These are phyloP conservation scores for Notodonta ziczac DNA, from an alignment of 2,888 invertebrate species.

Conservation along the genomic window DNA sequence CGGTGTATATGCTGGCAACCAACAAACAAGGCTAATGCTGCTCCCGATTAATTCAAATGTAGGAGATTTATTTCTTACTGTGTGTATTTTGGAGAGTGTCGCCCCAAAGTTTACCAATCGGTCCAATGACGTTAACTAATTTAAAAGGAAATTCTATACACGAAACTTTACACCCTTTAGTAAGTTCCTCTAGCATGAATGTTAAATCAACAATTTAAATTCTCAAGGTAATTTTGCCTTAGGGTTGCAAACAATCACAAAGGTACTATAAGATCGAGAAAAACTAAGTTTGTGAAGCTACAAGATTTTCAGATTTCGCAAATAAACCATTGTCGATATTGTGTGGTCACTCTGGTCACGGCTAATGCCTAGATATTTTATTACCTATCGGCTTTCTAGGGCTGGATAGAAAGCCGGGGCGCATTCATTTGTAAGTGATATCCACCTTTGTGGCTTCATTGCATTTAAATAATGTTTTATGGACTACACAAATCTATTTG, in stretches of 20 bases:
- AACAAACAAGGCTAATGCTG: no score
- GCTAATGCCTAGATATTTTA: constrained; percentile 1
- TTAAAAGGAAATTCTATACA: neutral
- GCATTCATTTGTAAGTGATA: constrained; percentile 1
- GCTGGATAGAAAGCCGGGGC: neutral
- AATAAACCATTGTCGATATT: neutral
- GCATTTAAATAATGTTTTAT: neutral
- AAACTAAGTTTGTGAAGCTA: neutral
- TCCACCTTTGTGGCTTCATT: neutral
- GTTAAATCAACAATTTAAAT: neutral
- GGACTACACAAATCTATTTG: no score
- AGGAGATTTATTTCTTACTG: no score
- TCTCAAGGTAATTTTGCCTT: neutral
- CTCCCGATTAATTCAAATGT: no score
- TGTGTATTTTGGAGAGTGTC: no score
- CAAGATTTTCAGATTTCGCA: neutral
- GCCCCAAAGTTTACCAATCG: neutral
- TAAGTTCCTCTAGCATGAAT: neutral
- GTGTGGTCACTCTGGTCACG: neutral
- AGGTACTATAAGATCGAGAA: no score
- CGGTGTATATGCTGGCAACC: no score
- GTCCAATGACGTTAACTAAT: neutral
- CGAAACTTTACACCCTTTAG: neutral
- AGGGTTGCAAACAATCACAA: neutral
- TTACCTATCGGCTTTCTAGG: constrained; percentile 5